phyloP scores from a whole-genome alignment of 2,888 invertebrate genomes.

The Chirona hameri region DNA sequence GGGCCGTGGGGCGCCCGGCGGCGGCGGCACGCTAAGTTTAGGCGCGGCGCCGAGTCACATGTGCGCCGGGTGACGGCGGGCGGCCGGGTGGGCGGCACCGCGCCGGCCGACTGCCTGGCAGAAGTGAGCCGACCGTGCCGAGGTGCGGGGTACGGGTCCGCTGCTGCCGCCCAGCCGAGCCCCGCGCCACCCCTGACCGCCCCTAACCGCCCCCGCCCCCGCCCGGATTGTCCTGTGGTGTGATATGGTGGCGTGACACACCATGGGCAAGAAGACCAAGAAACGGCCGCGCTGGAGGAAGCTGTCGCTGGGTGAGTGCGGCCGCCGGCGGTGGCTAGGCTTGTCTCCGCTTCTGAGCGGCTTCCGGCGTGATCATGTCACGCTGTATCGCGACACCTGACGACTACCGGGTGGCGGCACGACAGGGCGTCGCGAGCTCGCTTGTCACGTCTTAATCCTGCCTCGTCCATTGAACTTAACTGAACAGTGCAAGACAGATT shows the following conservation, averaged over 20 bases:
- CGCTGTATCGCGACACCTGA: no score
- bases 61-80: no score
- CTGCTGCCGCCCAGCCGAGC: not conserved
- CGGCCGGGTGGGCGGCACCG: not conserved
- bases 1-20: not conserved
- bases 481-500: no score
- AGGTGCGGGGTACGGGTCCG: not conserved
- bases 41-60: conserved; percentile 2
- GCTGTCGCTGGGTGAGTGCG: not conserved
- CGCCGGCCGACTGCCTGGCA: not conserved
- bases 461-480: no score
- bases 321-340: no score
- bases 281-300: conserved; percentile 24
- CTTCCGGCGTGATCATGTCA: no score
- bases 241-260: not conserved
- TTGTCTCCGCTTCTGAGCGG: no score
- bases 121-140: not conserved
- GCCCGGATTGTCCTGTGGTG: not conserved
- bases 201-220: not conserved
- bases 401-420: no score
- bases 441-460: no score
- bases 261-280: conserved; percentile 25
- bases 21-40: conserved; percentile 12
- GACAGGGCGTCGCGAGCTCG: no score
- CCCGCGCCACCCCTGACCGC: not conserved